Percentiles rank a stretch among this genome's conserved stretches.
These are phyloP conservation scores for Yponomeuta cagnagella DNA, from an alignment of 2,888 invertebrate genomes.

Conservation along the genomic window DNA sequence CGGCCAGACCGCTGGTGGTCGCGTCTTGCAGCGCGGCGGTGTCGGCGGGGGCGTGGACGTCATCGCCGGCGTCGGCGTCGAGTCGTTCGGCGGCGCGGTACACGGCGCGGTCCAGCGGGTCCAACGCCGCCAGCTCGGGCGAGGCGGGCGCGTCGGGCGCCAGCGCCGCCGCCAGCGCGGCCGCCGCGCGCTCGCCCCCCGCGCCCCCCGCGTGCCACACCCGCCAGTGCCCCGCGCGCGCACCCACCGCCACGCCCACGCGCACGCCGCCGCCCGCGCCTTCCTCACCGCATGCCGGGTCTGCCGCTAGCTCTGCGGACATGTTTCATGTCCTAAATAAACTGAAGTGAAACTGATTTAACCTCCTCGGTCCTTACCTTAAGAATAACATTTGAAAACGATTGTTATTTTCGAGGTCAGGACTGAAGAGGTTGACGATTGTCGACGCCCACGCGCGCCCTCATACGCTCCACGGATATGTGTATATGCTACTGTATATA, in stretches of 20 bases:
- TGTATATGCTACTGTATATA: no score
- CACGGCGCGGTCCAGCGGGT: conserved; percentile 18
- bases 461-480: no score
- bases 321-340: no score
- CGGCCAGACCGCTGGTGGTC: conserved; percentile 76
- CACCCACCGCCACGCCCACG: conserved; percentile 46
- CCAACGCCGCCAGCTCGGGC: conserved; percentile 15
- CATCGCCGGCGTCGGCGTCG: conserved; percentile 26
- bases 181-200: conserved; percentile 29
- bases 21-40: conserved; percentile 23
- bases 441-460: no score
- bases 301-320: no score
- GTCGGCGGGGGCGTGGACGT: conserved; percentile 19
- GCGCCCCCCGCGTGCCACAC: conserved; percentile 42
- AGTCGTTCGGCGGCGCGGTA: conserved; percentile 6
- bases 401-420: no score
- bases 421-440: no score
- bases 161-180: conserved; percentile 6
- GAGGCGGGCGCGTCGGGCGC: not conserved
- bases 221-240: conserved; percentile 57
- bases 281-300: no score
- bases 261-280: conserved; percentile 56
- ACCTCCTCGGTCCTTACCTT: no score
- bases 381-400: no score
- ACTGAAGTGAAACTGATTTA: no score